Base-by-base conservation (phyloP, 2,797 vertebrate species). In the Scolopax bukidnonensis region DNA sequence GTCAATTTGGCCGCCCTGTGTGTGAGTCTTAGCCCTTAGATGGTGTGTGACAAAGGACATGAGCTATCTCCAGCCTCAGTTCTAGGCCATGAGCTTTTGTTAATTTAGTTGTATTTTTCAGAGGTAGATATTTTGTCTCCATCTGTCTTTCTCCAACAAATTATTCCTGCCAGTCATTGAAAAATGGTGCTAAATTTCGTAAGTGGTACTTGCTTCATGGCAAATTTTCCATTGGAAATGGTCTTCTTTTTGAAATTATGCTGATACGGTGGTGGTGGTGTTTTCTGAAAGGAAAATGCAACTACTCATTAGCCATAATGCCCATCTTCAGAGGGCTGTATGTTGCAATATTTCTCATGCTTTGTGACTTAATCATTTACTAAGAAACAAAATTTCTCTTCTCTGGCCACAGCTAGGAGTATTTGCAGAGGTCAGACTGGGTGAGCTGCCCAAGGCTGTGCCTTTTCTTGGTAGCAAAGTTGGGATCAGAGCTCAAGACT, bases 41-140 rank as follows among this genome's bases (percentile, higher is more conserved):
- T 38, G 14, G 27, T 11, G 19, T 2, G 0, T 9, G 4, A 3
- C 47, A 9, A 33, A 33, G 71, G 30, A 5, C 53, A 8, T 18
- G 18, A 80, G 38, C 18, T 71, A 4, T 16, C 16, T 36, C 6
- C 1, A 15, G 57, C 21, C 11, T 61, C 21, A 23, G 0, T 25
- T 54, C 30, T 54, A 43, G 30, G 14, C 60, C 32, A 19, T 2
- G 19, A 77, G n/a, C 41, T 78, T 10, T 53, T 64, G 60, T 63
- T 87, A 33, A 19, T 21, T 15, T 10, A 43, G 32, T 5, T 60
- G 9, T 17, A 1, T 28, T 82, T 87, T 82, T 16, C 36, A 70
- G 38, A 67, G 48, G 61, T 33, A 67, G 24, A 5, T 85, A 33
- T n/a, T 71, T 54, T 65, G 23, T 32, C 17, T 56, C 65, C 57